A percentile compares a stretch with the other conserved stretches of the same genome.
Conservation (phyloP, 2,888 invertebrate species). For the Rhagonycha lutea region DNA sequence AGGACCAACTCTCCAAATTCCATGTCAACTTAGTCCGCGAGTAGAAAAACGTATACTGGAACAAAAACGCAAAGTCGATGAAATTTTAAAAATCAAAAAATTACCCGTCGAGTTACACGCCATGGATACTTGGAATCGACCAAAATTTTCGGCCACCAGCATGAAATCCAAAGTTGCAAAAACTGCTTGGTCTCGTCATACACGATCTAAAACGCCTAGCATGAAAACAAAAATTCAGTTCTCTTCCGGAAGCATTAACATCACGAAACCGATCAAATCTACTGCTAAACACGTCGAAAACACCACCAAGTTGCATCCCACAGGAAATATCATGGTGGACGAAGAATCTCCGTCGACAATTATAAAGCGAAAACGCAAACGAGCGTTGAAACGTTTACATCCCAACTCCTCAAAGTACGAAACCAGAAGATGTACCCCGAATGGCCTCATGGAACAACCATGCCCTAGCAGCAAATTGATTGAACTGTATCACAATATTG, state of each 20-base stretch:
- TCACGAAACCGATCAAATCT: constrained; percentile 28
- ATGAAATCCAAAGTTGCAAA: constrained; percentile 14
- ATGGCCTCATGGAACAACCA: background rate
- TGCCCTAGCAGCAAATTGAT: constrained; percentile 42
- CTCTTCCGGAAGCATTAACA: constrained; percentile 27
- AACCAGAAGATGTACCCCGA: constrained; percentile 6
- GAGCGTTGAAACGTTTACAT: constrained; percentile 13
- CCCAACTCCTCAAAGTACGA: constrained; percentile 4
- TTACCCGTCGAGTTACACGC: background rate
- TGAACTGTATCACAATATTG: constrained; percentile 53
- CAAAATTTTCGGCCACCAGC: background rate
- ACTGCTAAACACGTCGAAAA: constrained; percentile 32
- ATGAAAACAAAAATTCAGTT: constrained; percentile 15
- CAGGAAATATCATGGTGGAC: constrained; percentile 10
- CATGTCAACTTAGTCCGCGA: constrained; percentile 2
- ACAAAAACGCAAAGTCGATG: constrained; percentile 4
- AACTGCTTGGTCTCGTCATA: background rate
- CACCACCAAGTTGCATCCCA: constrained; percentile 23
- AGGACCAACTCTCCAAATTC: background rate
- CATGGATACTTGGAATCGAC: background rate
- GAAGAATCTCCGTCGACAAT: constrained; percentile 22
- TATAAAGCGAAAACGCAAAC: constrained; percentile 21
- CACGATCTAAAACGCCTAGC: background rate
- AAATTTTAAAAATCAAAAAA: background rate
- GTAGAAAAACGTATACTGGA: background rate